Evolutionary conservation across 2,113 vertebrate genomes (phyloP).

Genomic region (Nanorana parkeri): DNA sequence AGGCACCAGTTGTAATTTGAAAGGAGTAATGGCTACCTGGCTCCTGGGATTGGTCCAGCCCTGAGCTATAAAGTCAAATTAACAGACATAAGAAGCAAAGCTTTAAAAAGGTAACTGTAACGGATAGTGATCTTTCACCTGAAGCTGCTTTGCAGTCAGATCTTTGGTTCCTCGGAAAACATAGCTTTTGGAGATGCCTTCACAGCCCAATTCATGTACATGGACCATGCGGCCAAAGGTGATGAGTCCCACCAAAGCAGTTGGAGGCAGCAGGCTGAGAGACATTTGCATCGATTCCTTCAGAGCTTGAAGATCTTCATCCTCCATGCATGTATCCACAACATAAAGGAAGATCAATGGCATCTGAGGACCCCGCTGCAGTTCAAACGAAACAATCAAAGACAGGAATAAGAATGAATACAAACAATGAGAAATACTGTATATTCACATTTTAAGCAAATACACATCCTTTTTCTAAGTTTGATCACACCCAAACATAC

Average conservation of each 20-base stretch:
- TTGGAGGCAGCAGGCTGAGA: slow-evolving; percentile 90
- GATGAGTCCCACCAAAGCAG: slow-evolving; percentile 93
- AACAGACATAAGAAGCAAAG: background rate
- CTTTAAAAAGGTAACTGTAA: background rate
- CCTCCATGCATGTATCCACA: slow-evolving; percentile 98
- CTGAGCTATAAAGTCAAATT: background rate
- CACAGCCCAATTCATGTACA: slow-evolving; percentile 96
- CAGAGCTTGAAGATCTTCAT: slow-evolving; percentile 95
- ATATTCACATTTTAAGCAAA: too few species aligned
- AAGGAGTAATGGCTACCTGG: too few species aligned
- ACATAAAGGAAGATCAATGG: slow-evolving; percentile 96
- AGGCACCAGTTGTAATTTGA: too few species aligned
- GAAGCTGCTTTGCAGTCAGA: slow-evolving; percentile 92
- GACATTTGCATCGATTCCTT: slow-evolving; percentile 99
- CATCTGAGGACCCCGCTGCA: slow-evolving; percentile 94
- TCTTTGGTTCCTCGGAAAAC: slow-evolving; percentile 98
- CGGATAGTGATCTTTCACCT: slow-evolving; percentile 71
- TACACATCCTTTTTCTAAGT: too few species aligned
- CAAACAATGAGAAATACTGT: background rate
- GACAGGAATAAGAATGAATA: background rate
- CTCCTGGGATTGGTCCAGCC: too few species aligned
- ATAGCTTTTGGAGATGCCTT: slow-evolving; percentile 97
- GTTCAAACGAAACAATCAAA: background rate
- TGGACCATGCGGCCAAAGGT: slow-evolving; percentile 98
- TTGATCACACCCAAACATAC: too few species aligned